Conservation (phyloP, 2,888 invertebrate genomes). For the Phaonia tiefii region DNA sequence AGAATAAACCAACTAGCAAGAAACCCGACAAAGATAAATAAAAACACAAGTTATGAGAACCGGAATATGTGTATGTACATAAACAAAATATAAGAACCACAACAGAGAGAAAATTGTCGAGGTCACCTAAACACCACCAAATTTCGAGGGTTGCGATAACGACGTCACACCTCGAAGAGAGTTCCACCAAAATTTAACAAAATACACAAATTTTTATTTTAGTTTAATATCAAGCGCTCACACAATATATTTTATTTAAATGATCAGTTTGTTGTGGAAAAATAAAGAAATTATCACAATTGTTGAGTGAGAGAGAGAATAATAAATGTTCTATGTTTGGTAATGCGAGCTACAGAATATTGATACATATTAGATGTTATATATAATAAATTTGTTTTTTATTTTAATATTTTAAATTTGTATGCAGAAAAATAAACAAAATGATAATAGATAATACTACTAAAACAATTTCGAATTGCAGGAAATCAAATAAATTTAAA, state of each 20-base stretch:
- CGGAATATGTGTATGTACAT: too few species aligned
- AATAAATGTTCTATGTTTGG: conserved; percentile 22
- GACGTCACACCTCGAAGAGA: not conserved
- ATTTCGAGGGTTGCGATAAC: conserved; percentile 13
- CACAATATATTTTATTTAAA: not conserved
- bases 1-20: conserved; percentile 1
- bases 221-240: conserved; percentile 25
- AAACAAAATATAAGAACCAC: not conserved
- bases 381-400: conserved; percentile 13
- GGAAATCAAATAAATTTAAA: conserved; percentile 6
- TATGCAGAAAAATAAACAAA: conserved; percentile 25
- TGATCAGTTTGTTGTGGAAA: not conserved
- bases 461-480: conserved; percentile 42
- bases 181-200: not conserved
- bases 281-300: conserved; percentile 46
- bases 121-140: not conserved
- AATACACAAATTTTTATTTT: not conserved
- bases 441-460: conserved; percentile 46
- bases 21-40: conserved; percentile 2
- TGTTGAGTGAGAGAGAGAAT: conserved; percentile 13
- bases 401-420: conserved; percentile 34
- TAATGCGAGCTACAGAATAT: conserved; percentile 25
- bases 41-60: too few species aligned
- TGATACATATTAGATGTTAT: conserved; percentile 11
- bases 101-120: not conserved